Conservation (phyloP, 2,113 vertebrate species). For the Neolamprologus variostigma region DNA sequence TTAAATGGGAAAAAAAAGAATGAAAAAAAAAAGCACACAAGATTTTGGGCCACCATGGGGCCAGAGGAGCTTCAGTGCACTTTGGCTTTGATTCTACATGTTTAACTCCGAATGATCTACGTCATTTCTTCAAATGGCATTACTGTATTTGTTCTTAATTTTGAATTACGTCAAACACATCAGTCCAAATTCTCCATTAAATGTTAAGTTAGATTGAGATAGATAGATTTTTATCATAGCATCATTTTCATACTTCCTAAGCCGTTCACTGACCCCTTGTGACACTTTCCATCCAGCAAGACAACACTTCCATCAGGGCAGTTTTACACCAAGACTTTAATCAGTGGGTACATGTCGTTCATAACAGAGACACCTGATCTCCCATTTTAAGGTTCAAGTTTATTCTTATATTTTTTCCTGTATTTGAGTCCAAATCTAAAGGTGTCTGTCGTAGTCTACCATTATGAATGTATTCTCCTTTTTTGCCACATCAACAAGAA, state of each 20-base stretch:
- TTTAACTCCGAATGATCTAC: background rate
- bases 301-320: background rate
- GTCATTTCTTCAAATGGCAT: background rate
- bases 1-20: background rate
- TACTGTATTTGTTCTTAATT: background rate
- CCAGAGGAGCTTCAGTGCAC: background rate
- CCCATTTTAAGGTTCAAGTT: background rate
- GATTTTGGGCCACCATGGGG: background rate
- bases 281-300: background rate
- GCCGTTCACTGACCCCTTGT: background rate
- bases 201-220: background rate
- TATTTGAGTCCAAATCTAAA: background rate
- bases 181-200: background rate
- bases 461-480: background rate
- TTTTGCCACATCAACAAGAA: background rate
- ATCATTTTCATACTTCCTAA: background rate
- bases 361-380: background rate
- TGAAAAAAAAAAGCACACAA: background rate
- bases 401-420: background rate
- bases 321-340: background rate
- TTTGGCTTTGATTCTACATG: background rate
- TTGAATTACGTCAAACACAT: background rate
- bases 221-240: background rate
- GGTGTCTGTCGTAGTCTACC: background rate
- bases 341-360: background rate